Evolutionary conservation across 2,888 invertebrate genomes (phyloP).

Genomic region (Dryomyza anilis): DNA sequence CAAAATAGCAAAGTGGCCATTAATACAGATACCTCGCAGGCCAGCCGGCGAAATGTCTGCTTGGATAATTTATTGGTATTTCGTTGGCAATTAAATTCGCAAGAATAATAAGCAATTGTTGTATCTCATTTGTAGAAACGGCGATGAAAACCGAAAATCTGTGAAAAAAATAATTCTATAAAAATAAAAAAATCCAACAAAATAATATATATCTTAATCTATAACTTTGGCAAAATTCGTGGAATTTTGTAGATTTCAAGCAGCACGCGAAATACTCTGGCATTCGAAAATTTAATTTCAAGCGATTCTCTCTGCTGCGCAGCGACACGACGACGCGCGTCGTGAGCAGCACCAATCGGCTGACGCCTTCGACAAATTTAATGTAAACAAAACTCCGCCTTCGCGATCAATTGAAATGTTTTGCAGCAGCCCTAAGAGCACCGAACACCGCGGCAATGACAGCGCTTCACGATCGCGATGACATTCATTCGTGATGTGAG

Average conservation of each 20-base stretch:
- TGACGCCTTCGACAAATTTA: constrained; percentile 52
- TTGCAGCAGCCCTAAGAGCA: constrained; percentile 1
- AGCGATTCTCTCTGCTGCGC: constrained; percentile 22
- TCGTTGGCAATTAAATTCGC: constrained; percentile 28
- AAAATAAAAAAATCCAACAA: constrained; percentile 10
- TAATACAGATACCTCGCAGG: constrained; percentile 16
- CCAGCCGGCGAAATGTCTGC: background rate
- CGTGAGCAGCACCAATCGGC: constrained; percentile 43
- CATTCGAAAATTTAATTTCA: constrained; percentile 48
- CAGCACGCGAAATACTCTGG: background rate
- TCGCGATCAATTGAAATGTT: constrained; percentile 35
- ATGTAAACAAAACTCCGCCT: constrained; percentile 60
- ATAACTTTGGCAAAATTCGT: constrained; percentile 35
- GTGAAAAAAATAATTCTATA: constrained; percentile 1
- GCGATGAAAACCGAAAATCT: background rate
- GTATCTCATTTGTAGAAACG: constrained; percentile 29
- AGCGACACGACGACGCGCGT: constrained; percentile 9
- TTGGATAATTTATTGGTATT: constrained; percentile 33
- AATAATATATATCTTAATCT: constrained; percentile 14
- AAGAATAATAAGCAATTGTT: constrained; percentile 34
- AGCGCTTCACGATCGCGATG: background rate
- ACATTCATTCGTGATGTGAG: background rate
- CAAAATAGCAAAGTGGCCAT: constrained; percentile 36
- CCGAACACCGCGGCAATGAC: background rate
- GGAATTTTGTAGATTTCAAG: constrained; percentile 24